phyloP scores from a whole-genome alignment of 2,113 vertebrate genomes.

The Pan troglodytes region NHGRI_mPanTro3-v2.1_pri NC_072413.2:47644501-47645000 shows the following conservation, averaged over 20 bases:
- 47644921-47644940: neutral
- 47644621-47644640: no score
- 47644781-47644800: neutral
- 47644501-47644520: no score
- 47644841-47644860: neutral
- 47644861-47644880: neutral
- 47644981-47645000: neutral
- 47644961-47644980: neutral
- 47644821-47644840: neutral
- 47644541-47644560: no score
- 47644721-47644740: no score
- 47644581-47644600: no score
- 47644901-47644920: neutral
- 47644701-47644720: no score
- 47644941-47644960: neutral
- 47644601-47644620: no score
- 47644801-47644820: neutral
- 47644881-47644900: neutral
- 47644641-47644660: no score
- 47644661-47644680: no score
- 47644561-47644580: no score
- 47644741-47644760: neutral
- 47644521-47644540: no score
- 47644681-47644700: no score
- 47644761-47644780: neutral